phyloP scores from a whole-genome alignment of 2,888 invertebrate species.

The Aphodius sticticus region DNA sequence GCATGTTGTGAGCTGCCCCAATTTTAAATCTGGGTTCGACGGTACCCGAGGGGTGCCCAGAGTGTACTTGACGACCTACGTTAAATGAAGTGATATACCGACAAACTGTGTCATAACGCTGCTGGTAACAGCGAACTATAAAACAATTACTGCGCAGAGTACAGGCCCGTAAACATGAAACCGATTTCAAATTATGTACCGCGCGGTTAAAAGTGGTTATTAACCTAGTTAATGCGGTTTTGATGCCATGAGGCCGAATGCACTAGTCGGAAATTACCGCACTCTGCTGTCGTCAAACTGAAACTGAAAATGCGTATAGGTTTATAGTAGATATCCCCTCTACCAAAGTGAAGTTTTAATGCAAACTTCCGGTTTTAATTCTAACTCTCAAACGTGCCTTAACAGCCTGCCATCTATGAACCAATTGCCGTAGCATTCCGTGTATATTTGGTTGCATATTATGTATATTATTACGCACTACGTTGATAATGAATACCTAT shows the following conservation, averaged over 20 bases:
- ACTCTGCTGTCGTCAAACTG: neutral
- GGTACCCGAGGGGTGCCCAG: too few relatives aligned
- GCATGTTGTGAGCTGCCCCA: neutral
- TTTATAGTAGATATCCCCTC: too few relatives aligned
- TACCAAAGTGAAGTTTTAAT: too few relatives aligned
- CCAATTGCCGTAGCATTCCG: too few relatives aligned
- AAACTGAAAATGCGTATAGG: too few relatives aligned
- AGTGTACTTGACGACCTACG: neutral
- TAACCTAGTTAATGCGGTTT: neutral
- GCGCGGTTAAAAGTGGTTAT: neutral
- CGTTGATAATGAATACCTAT: too few relatives aligned
- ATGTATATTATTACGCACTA: too few relatives aligned
- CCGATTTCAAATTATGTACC: slow-evolving; percentile 4
- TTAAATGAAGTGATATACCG: neutral
- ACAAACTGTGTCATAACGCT: neutral
- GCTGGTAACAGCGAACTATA: neutral
- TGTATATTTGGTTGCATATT: too few relatives aligned
- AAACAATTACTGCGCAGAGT: neutral
- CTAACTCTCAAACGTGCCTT: too few relatives aligned
- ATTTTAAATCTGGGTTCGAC: neutral
- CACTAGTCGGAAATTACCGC: neutral
- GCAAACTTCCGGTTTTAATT: too few relatives aligned
- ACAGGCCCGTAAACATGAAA: neutral
- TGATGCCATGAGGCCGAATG: neutral
- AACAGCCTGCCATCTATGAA: too few relatives aligned